A percentile compares a stretch with the other conserved stretches of the same genome.
phyloP scores from a whole-genome alignment of 2,888 invertebrate genomes.

The Meganola albula region DNA sequence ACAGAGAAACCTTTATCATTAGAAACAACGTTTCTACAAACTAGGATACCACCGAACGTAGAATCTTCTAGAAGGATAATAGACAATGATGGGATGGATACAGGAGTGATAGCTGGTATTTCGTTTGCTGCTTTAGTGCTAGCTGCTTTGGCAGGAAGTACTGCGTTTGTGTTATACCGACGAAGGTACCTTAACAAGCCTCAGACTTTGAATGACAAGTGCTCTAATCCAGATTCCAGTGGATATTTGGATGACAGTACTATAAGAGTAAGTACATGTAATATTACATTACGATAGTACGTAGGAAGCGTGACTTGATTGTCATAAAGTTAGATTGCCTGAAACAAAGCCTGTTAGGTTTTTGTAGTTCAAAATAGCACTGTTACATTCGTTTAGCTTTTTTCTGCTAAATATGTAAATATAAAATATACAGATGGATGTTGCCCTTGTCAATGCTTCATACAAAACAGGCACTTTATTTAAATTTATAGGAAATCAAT shows the following conservation, averaged over 20 bases:
- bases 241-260: slow-evolving; percentile 93
- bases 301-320: too few species aligned
- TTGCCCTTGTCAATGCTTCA: too few species aligned
- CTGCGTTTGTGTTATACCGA: slow-evolving; percentile 83
- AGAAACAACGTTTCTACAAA: slow-evolving; percentile 63
- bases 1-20: slow-evolving; percentile 66
- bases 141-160: slow-evolving; percentile 80
- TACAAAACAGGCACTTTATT: too few species aligned
- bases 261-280: slow-evolving; percentile 84
- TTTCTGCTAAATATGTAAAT: too few species aligned
- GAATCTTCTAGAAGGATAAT: slow-evolving; percentile 62
- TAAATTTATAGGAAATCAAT: too few species aligned
- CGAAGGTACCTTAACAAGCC: slow-evolving; percentile 88
- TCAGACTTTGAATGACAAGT: slow-evolving; percentile 88
- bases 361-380: too few species aligned
- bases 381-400: too few species aligned
- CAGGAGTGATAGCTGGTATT: slow-evolving; percentile 82
- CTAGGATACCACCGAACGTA: slow-evolving; percentile 60
- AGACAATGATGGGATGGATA: slow-evolving; percentile 69
- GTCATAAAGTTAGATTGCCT: too few species aligned
- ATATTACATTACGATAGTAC: too few species aligned
- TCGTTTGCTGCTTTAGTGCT: slow-evolving; percentile 82
- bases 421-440: too few species aligned
- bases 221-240: slow-evolving; percentile 91
- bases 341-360: too few species aligned